Base-by-base conservation (phyloP, 2,888 invertebrate genomes). In the Stenchaetothrips biformis region DNA sequence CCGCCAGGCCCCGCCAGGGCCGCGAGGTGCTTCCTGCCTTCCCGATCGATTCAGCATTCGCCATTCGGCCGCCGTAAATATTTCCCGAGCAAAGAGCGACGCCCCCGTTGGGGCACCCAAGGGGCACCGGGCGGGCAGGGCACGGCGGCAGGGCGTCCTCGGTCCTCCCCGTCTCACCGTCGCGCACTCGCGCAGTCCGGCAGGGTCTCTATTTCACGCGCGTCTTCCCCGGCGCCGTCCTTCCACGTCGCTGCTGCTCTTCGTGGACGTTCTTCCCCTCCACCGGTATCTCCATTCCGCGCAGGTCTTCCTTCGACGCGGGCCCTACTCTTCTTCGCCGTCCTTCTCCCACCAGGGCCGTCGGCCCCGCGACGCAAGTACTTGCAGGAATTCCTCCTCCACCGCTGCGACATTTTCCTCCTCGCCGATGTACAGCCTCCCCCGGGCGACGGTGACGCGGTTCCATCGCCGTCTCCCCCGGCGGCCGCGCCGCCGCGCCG, bases 1-100 rank as follows among this genome's bases (percentile, higher is more conserved):
- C 48, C 59, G n/a, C n/a, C 48, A 74, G 67, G 77, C 78, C 78
- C 53, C 16, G 48, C 79, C 25, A 47, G 25, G 79, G 80, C 78
- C 16, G 62, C 48, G 2, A 48, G 27, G 49, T 67, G 37, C 67
- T 59, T 48, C 79, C n/a, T 53, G 62, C 77, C 53, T 81, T 80
- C 77, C 27, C 67, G 74, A 18, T 21, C 48, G 53, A 53, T 53
- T 53, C 53, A 4, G 37, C 37, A 37, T 37, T 37, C 37, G 37
- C 59, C 18, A 59, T 59, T 74, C 67, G 9, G 21, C 25, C 67
- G 59, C 67, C 67, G 67, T 74, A 74, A 74, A 74, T 74, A 74
- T 25, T 74, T 74, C 67, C 67, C 59, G 18, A 59, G 59, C 59
- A 59, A 59, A 59, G 59, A 13, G 59, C 59, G 59, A 59, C 59